Evolutionary conservation across 1,140 invertebrate species (phyloP), one percentile per base, ranked within the genome.

Genomic region (Bombyx mandarina): DNA sequence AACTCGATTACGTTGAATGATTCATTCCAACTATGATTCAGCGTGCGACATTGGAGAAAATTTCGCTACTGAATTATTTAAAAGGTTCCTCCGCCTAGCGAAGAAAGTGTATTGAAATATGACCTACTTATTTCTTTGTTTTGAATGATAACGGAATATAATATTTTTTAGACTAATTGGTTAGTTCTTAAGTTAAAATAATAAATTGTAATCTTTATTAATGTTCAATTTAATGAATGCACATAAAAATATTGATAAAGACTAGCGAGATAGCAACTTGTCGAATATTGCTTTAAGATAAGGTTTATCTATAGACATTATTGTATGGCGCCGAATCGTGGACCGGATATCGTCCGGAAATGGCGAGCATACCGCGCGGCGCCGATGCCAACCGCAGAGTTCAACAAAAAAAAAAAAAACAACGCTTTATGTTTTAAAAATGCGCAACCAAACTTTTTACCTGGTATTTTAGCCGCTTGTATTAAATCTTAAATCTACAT

Each of bases 341-440:
- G 67, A 62, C 77, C 83, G 83, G 83, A 86, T 76, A 79, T 73
- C 67, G 73, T 82, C 82, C 82, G 83, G 83, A 87, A 87, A 87
- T 87, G 74, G 80, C 82, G 67, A 56, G 74, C 82, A 87, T 87
- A 82, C 83, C 82, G 73, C 76, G 64, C 76, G 79, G 71, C 80
- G 78, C 71, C 77, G 67, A 61, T 56, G 63, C 71, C 73, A 67
- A 75, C 63, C 82, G 71, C 77, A 77, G 66, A 74, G 63, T 75
- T 73, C 57, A 57, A 68, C 73, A 67, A 82, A 81, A 80, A 64
- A 72, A 70, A 63, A 66, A 59, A 43, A 57, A 54, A 60, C 8
- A 51, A 51, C 45, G 53, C 55, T 54, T 55, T 55, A 47, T 56
- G 43, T 47, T 49, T 7, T 49, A 12, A 35, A 35, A 35, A 35